Evolutionary conservation across 2,888 invertebrate genomes (phyloP).

Genomic region (Trichogramma dendrolimi): DNA sequence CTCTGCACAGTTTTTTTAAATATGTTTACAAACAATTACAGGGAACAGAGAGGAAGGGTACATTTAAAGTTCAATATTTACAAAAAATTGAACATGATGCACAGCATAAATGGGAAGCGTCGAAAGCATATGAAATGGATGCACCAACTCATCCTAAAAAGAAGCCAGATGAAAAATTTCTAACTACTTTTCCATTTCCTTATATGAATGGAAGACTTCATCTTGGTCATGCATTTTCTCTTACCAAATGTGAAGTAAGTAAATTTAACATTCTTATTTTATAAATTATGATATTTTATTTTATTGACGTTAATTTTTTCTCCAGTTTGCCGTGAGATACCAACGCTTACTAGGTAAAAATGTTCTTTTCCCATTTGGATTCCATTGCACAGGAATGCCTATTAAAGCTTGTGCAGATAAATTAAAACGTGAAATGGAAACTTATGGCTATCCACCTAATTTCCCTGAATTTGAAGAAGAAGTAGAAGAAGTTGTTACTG

Average conservation of each 20-base stretch:
- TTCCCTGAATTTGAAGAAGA: constrained; percentile 67
- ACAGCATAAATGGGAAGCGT: constrained; percentile 80
- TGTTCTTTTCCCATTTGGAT: constrained; percentile 93
- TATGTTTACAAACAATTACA: neutral
- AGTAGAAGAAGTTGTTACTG: constrained; percentile 54
- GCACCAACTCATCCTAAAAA: constrained; percentile 63
- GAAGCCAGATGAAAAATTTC: constrained; percentile 73
- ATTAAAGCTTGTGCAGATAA: constrained; percentile 99
- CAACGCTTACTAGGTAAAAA: constrained; percentile 87
- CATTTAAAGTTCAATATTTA: constrained; percentile 92
- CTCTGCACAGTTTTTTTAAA: no score
- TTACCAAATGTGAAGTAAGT: constrained; percentile 90
- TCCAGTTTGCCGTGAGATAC: constrained; percentile 83
- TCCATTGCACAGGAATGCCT: constrained; percentile 99
- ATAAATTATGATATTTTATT: neutral
- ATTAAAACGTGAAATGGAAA: constrained; percentile 85
- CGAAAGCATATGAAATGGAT: constrained; percentile 78
- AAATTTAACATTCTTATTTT: neutral
- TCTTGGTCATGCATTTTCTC: constrained; percentile 93
- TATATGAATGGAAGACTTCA: constrained; percentile 99
- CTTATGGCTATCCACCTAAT: constrained; percentile 86
- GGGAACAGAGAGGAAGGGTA: constrained; percentile 73
- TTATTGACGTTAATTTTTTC: constrained; percentile 9
- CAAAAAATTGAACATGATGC: constrained; percentile 83
- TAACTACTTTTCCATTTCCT: constrained; percentile 95